Base-by-base conservation (phyloP, 2,113 vertebrate species). In the Nicator chloris region DNA sequence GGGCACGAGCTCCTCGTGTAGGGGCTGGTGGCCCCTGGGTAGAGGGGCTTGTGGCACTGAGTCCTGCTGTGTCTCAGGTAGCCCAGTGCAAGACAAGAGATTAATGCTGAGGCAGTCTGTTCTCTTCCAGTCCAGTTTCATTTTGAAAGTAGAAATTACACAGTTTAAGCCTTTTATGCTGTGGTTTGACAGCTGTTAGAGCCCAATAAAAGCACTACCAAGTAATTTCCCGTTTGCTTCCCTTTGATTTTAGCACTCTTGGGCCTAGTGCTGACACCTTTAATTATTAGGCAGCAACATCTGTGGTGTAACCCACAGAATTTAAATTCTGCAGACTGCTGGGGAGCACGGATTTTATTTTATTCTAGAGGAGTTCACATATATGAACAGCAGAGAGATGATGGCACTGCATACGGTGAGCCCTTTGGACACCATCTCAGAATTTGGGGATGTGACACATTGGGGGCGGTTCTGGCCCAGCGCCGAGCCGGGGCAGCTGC, bases 1-100 rank as follows among this genome's bases (percentile, higher is more conserved):
- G 39, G 45, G 42, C 22, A 6, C 7, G 57, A 9, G 4, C 15
- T 30, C 3, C 0, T 20, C 1, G 0, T 13, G 27, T 2, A 19
- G 21, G 3, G 28, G 30, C n/a, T 37, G 42, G 53, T 3, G 5
- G 76, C 63, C 77, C 59, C 89, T 66, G 1, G 0, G 15, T 24
- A 70, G 33, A 71, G 13, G 8, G 2, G 9, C 10, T 27, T 79
- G 56, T 73, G 70, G 12, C 60, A 33, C 21, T 6, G 24, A 59
- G 44, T 56, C 73, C 44, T 31, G 23, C 12, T 9, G 13, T 35
- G 37, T 27, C 77, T 66, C 40, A 33, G 49, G 16, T 8, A 76
- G 64, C 54, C 39, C 69, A 35, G 33, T 8, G 68, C 53, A 39
- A 87, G 35, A 45, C 18, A 39, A 21, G 21, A 57, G 49, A 49